Evolutionary conservation across 1,140 invertebrate species (phyloP).

Genomic region (Drosophila pandora): DNA sequence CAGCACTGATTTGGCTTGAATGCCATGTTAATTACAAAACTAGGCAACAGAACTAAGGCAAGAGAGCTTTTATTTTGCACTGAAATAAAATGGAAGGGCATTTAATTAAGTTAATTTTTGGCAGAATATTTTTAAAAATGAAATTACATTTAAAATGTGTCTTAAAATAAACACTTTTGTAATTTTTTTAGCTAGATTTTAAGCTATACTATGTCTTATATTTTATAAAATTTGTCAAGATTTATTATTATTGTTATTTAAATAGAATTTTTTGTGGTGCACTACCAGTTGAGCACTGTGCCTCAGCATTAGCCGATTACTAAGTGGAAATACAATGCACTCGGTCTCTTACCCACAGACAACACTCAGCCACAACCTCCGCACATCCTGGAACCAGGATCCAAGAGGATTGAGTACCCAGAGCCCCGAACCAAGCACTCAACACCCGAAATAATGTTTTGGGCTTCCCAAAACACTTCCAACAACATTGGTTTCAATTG

Average conservation of each 20-base stretch:
- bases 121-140: too few species aligned
- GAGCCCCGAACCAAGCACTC: neutral
- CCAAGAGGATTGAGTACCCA: conserved; percentile 11
- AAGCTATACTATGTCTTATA: too few species aligned
- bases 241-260: neutral
- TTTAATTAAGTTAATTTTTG: too few species aligned
- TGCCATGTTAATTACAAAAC: conserved; percentile 77
- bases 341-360: conserved; percentile 25
- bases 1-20: conserved; percentile 64
- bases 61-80: neutral
- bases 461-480: conserved; percentile 39
- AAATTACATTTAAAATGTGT: too few species aligned
- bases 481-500: conserved; percentile 15
- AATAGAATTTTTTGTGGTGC: neutral
- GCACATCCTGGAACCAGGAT: neutral
- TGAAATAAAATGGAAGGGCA: neutral
- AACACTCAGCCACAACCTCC: neutral
- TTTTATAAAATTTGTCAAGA: neutral
- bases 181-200: too few species aligned
- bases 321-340: conserved; percentile 50
- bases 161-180: too few species aligned
- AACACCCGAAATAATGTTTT: conserved; percentile 50
- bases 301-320: conserved; percentile 62
- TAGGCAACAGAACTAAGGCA: conserved; percentile 13
- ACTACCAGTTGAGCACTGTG: conserved; percentile 22